These are phyloP conservation scores for Xiphophorus couchianus DNA, from an alignment of 2,113 vertebrate genomes.

Conservation along the genomic window DNA sequence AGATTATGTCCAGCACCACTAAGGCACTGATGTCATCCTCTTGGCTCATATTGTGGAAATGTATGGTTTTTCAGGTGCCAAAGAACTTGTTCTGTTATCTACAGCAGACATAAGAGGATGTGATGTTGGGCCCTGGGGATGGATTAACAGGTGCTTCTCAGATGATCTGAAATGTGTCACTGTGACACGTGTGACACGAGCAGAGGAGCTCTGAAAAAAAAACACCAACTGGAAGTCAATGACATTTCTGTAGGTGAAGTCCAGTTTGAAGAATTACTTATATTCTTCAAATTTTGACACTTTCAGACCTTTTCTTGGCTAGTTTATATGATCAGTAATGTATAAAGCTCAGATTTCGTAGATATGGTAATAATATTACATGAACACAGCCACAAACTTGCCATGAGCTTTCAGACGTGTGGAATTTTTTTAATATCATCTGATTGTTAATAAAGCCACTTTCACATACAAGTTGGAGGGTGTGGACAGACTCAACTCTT, in stretches of 20 bases:
- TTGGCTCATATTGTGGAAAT: constrained; percentile 38
- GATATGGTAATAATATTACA: neutral
- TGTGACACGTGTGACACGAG: neutral
- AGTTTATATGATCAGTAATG: neutral
- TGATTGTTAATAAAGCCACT: neutral
- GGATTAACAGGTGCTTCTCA: constrained; percentile 48
- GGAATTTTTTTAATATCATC: neutral
- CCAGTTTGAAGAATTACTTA: neutral
- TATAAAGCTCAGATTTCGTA: neutral
- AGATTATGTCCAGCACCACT: constrained; percentile 13
- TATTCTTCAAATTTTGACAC: constrained; percentile 10
- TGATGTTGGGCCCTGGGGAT: constrained; percentile 37
- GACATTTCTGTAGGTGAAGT: constrained; percentile 18
- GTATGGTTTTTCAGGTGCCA: constrained; percentile 13
- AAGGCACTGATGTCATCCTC: constrained; percentile 11
- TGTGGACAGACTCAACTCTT: constrained; percentile 3
- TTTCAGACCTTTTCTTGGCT: neutral
- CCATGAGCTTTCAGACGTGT: constrained; percentile 8
- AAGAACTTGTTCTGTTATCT: constrained; percentile 46
- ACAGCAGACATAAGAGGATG: constrained; percentile 18
- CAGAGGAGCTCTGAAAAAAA: neutral
- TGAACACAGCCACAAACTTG: neutral
- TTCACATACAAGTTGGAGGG: neutral
- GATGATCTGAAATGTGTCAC: constrained; percentile 17
- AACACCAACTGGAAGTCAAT: neutral